Percentiles rank a stretch among this genome's conserved stretches.
Conservation (phyloP, 1,140 invertebrate genomes). For the Dendrolimus kikuchii region DNA sequence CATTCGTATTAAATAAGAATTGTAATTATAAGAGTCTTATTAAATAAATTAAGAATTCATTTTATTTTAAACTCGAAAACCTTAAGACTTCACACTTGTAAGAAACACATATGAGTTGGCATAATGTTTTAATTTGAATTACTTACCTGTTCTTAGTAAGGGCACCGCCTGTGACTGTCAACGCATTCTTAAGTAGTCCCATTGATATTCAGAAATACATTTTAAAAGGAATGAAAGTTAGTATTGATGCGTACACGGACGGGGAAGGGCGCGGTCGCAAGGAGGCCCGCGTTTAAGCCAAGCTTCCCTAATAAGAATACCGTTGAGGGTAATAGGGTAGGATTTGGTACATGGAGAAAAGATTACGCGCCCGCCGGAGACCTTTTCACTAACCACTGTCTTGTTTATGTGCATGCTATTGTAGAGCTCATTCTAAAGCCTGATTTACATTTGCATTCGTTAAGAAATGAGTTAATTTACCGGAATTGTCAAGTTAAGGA, state of each 20-base stretch:
- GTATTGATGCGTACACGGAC: conserved; percentile 24
- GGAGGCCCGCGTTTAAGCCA: conserved; percentile 6
- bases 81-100: too few relatives aligned
- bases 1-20: too few relatives aligned
- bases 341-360: conserved; percentile 26
- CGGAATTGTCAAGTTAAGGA: too few relatives aligned
- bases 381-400: conserved; percentile 21
- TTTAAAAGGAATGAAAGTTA: conserved; percentile 31
- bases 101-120: neutral
- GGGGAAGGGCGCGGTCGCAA: conserved; percentile 6
- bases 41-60: too few relatives aligned
- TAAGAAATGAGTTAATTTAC: too few relatives aligned
- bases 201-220: conserved; percentile 34
- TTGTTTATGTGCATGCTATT: conserved; percentile 9
- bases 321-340: conserved; percentile 29
- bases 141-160: conserved; percentile 11
- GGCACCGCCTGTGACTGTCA: neutral
- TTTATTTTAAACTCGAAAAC: too few relatives aligned
- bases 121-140: conserved; percentile 18
- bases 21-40: too few relatives aligned
- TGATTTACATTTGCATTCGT: neutral
- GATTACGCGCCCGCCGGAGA: conserved; percentile 21
- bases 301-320: conserved; percentile 29
- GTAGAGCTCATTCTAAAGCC: neutral
- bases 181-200: conserved; percentile 18